Conservation (phyloP, 1,140 invertebrate species). For the Holotrichia oblita region DNA sequence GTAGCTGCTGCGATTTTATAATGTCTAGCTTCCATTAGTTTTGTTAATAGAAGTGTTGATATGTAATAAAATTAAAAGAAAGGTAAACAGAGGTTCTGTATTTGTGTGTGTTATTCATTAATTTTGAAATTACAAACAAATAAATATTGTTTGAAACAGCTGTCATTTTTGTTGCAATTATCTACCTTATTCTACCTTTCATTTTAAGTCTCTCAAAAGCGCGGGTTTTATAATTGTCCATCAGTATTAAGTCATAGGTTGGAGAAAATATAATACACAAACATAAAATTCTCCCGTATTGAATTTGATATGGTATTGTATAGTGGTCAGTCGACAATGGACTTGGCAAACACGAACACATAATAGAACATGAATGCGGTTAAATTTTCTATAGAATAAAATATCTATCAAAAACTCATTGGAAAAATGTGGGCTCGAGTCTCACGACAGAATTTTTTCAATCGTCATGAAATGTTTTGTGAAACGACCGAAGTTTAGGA, state of each 20-base stretch:
- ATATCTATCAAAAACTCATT: slow-evolving; percentile 43
- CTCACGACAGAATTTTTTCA: slow-evolving; percentile 29
- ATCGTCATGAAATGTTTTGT: slow-evolving; percentile 15
- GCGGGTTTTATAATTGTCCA: not conserved
- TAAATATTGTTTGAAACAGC: no score
- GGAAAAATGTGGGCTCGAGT: slow-evolving; percentile 32
- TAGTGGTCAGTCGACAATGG: slow-evolving; percentile 21
- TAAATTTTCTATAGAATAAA: slow-evolving; percentile 36
- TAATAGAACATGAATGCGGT: slow-evolving; percentile 14
- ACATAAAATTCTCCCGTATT: not conserved
- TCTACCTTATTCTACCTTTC: no score
- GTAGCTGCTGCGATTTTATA: not conserved
- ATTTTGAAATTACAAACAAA: no score
- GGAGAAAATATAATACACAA: slow-evolving; percentile 25
- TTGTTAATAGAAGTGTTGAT: not conserved
- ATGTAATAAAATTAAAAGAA: not conserved
- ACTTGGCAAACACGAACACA: slow-evolving; percentile 24
- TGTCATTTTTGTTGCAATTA: no score
- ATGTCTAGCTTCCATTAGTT: not conserved
- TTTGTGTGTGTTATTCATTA: no score
- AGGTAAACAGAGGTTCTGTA: no score
- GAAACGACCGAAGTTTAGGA: not conserved
- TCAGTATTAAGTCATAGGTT: slow-evolving; percentile 4
- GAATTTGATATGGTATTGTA: slow-evolving; percentile 23
- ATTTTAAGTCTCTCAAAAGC: no score